Evolutionary conservation across 1,140 invertebrate genomes (phyloP).

Genomic region (Plutomurus gul): DNA sequence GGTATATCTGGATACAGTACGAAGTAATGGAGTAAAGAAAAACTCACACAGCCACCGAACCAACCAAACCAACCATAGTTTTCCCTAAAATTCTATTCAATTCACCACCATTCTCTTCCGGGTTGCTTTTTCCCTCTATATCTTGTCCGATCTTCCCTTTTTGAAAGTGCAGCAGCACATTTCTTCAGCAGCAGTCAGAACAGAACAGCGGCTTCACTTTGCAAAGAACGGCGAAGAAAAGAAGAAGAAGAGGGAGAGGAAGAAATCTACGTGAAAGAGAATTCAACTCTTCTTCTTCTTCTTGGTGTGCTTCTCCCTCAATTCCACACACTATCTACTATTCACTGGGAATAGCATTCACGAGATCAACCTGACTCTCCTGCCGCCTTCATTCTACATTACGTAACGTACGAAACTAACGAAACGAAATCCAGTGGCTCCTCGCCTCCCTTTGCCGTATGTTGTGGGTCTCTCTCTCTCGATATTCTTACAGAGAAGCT

Average conservation of each 20-base stretch:
- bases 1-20: too few relatives aligned
- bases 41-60: too few relatives aligned
- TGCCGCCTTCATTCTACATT: too few relatives aligned
- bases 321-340: too few relatives aligned
- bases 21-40: too few relatives aligned
- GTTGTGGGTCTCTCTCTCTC: too few relatives aligned
- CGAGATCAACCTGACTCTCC: too few relatives aligned
- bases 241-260: background rate
- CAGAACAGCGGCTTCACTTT: background rate
- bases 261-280: background rate
- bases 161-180: background rate
- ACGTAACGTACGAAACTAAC: too few relatives aligned
- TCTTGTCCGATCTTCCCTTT: background rate
- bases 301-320: background rate
- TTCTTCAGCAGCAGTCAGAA: background rate
- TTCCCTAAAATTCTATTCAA: conserved; percentile 2
- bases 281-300: background rate
- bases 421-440: too few relatives aligned
- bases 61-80: conserved; percentile 5
- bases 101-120: conserved; percentile 17
- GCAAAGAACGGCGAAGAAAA: background rate
- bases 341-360: too few relatives aligned
- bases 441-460: too few relatives aligned
- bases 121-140: background rate
- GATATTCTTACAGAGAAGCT: too few relatives aligned